Base-by-base conservation (phyloP, 35 echinoderm and acorn worm genomes). In the Ptychodera flava region DNA sequence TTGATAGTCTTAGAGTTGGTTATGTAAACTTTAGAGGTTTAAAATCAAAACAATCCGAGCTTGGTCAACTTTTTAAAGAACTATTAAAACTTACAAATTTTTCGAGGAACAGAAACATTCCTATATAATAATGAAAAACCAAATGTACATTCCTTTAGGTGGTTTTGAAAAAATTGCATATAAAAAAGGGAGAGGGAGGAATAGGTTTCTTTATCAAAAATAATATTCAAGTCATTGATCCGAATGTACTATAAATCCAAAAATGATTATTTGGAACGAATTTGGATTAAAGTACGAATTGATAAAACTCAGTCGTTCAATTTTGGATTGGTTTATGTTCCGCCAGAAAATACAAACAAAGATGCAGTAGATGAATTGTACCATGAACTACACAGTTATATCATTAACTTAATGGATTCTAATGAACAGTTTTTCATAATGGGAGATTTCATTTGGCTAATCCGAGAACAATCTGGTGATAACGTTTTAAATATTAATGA, bases 261-360 rank as follows among this genome's bases (percentile, higher is more conserved):
- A 79, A 1, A 12, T n/a, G 85, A 87, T 79, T 31, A 87, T 0
- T 78, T 35, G 78, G 85, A 87, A 87, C 32, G 85, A 79, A 12
- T 87, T 1, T 87, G 85, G 85, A 12, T 87, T 22, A 87, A 87
- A 36, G 28, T 87, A 14, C 1, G 37, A 28, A 36, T 36, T 79
- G 77, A 29, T 33, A 36, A 36, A 22, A 75, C 29, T 2, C 33
- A 78, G 28, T 34, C 85, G 2, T 29, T 79, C 28, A 79, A 34
- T 79, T n/a, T 87, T 6, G 85, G 45, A 28, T 30, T 79, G 35
- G 85, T 30, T 35, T 87, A 87, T 79, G 76, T 87, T 87, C 85
- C 85, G 0, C 45, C 77, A 15, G 77, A 87, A 32, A 76, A 76
- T 35, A 31, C 35, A 15, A 36, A 87, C n/a, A 78, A 78, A 29